phyloP scores from a whole-genome alignment of 2,113 vertebrate genomes.

The Carassius carassius region DNA sequence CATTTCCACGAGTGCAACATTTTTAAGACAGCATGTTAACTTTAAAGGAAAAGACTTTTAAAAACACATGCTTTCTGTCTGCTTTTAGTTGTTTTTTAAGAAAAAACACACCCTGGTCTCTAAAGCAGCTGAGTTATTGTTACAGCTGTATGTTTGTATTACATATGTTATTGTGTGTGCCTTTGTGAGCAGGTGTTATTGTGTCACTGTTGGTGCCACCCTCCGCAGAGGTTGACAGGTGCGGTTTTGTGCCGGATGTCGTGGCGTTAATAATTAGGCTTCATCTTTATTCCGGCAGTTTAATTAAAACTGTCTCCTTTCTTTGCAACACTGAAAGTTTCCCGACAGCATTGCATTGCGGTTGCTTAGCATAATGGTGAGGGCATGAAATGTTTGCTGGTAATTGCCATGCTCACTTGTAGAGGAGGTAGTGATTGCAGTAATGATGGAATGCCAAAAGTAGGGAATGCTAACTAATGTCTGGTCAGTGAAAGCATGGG shows the following conservation, averaged over 20 bases:
- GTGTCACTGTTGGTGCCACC: constrained; percentile 15
- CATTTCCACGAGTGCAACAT: not conserved
- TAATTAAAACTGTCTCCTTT: constrained; percentile 67
- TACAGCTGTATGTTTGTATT: constrained; percentile 20
- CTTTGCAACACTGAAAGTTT: constrained; percentile 45
- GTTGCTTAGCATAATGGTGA: not conserved
- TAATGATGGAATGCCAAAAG: constrained; percentile 13
- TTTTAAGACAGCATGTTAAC: not conserved
- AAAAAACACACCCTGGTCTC: not conserved
- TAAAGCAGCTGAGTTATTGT: not conserved
- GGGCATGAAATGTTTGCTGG: constrained; percentile 2
- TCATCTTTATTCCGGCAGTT: constrained; percentile 62
- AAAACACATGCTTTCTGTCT: not conserved
- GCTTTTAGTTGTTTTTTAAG: not conserved
- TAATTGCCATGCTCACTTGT: constrained; percentile 11
- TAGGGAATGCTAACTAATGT: constrained; percentile 7
- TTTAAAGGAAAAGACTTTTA: not conserved
- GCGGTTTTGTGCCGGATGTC: constrained; percentile 50
- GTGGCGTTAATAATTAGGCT: constrained; percentile 65
- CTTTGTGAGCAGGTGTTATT: constrained; percentile 19
- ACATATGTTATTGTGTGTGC: constrained; percentile 2
- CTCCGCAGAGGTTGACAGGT: constrained; percentile 49
- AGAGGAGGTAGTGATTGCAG: constrained; percentile 11
- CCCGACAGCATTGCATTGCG: constrained; percentile 9
- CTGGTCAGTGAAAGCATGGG: not conserved